phyloP scores from a whole-genome alignment of 2,113 vertebrate species.

The Ptyas mucosa region DNA sequence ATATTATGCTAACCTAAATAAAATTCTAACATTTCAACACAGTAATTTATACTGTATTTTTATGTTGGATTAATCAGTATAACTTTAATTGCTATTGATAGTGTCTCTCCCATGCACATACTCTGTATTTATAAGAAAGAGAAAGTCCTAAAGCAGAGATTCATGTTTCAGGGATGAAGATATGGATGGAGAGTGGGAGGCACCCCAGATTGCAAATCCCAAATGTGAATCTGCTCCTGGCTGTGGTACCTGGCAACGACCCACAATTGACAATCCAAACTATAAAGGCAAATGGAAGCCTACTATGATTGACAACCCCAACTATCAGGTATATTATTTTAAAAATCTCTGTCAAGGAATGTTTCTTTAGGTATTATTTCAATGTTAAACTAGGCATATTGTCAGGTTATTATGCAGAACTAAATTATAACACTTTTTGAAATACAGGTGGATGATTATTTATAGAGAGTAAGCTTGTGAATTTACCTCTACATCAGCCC shows the following conservation, averaged over 20 bases:
- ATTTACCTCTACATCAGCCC: background rate
- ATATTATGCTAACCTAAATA: background rate
- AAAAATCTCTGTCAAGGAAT: background rate
- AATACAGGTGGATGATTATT: background rate
- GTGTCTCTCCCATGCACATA: background rate
- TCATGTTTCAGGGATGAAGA: conserved; percentile 87
- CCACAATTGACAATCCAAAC: conserved; percentile 91
- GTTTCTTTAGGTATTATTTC: background rate
- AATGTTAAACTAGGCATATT: background rate
- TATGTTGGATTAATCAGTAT: background rate
- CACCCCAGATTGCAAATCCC: conserved; percentile 91
- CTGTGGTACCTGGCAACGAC: conserved; percentile 89
- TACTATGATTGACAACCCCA: conserved; percentile 96
- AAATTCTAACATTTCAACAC: background rate
- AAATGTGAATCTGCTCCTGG: conserved; percentile 90
- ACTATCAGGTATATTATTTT: conserved; percentile 86
- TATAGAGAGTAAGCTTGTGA: background rate
- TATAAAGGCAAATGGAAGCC: conserved; percentile 99
- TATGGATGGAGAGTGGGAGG: conserved; percentile 99
- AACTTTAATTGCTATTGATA: background rate
- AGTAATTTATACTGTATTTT: background rate
- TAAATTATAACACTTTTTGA: background rate
- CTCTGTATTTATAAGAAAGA: background rate
- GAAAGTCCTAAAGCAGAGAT: background rate
- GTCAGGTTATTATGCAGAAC: background rate